A percentile compares a stretch with the other conserved stretches of the same genome.
Conservation (phyloP, 2,888 invertebrate species). For the Troilus luridus region DNA sequence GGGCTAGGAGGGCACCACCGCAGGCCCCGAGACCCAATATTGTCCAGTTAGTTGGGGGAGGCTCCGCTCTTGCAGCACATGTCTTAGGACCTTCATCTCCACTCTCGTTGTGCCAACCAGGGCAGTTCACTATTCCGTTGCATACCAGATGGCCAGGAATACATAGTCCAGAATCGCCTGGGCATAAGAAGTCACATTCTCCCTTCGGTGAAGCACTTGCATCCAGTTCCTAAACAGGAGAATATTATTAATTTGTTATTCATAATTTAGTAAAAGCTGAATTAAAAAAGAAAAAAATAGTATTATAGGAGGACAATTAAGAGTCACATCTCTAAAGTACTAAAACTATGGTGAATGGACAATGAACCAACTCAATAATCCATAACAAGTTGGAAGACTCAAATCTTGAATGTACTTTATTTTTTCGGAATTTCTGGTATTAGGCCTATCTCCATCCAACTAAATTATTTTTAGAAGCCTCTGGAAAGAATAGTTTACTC, state of each 20-base stretch:
- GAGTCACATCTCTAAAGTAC: no score
- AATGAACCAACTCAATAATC: no score
- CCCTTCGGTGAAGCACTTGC: conserved; percentile 64
- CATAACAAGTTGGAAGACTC: no score
- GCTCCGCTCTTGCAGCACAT: conserved; percentile 74
- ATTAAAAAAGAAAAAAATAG: no score
- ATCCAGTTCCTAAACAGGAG: conserved; percentile 9
- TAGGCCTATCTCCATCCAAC: no score
- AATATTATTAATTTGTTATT: background rate
- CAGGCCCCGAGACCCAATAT: conserved; percentile 77
- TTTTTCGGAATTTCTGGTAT: no score
- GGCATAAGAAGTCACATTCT: conserved; percentile 87
- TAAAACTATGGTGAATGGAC: no score
- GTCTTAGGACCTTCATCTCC: conserved; percentile 85
- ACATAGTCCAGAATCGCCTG: conserved; percentile 86
- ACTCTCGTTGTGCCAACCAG: conserved; percentile 68
- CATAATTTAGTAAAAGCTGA: no score
- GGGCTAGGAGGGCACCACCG: conserved; percentile 73
- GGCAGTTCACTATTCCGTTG: conserved; percentile 91
- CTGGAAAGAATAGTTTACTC: no score
- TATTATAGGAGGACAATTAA: no score
- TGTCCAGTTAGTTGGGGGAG: conserved; percentile 74
- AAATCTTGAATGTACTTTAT: no score
- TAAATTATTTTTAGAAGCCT: no score
- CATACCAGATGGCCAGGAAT: conserved; percentile 88